Conservation (phyloP, 2,113 vertebrate species). For the Progne subis region DNA sequence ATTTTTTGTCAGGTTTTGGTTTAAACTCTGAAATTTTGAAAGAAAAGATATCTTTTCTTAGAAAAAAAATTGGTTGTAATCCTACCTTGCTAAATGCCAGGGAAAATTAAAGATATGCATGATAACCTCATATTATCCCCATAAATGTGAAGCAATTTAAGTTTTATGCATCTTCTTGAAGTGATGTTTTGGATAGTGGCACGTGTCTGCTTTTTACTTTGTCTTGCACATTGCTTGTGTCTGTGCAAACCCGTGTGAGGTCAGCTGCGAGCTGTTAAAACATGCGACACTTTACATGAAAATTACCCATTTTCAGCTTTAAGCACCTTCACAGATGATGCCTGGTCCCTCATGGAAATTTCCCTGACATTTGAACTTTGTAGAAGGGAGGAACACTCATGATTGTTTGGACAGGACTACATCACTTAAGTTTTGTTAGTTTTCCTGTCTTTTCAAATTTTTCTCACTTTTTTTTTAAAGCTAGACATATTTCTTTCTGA, state of each 20-base stretch:
- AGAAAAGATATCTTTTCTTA: neutral
- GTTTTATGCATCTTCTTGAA: neutral
- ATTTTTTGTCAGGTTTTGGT: neutral
- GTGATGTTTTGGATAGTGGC: neutral
- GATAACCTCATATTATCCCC: neutral
- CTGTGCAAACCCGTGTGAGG: neutral
- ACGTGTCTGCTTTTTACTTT: neutral
- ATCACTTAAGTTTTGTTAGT: neutral
- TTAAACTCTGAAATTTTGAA: neutral
- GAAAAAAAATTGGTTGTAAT: neutral
- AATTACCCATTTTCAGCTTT: neutral
- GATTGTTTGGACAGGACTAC: neutral
- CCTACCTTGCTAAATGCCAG: neutral
- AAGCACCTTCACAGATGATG: neutral
- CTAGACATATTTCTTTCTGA: neutral
- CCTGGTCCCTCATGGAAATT: neutral
- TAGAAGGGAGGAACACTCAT: neutral
- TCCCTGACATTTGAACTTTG: neutral
- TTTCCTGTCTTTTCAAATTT: neutral
- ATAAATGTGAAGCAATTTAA: neutral
- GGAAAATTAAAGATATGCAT: neutral
- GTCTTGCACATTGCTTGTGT: neutral
- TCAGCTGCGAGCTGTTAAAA: neutral
- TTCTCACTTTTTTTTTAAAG: neutral
- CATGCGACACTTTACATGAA: neutral